These are phyloP conservation scores for Mythimna lalbum DNA, from an alignment of 2,888 invertebrate species.

Conservation along the genomic window DNA sequence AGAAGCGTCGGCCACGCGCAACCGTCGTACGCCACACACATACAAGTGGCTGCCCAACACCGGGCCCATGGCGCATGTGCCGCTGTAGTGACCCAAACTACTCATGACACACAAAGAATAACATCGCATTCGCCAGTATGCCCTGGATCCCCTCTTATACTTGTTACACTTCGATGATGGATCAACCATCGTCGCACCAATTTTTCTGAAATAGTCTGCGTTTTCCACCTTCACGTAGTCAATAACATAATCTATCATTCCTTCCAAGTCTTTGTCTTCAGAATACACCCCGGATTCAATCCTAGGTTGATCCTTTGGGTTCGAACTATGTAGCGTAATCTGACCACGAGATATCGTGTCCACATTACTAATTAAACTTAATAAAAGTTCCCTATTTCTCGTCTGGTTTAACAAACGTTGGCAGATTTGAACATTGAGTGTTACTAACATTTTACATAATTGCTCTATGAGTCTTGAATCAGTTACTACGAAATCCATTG, in stretches of 20 bases:
- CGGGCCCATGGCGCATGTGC: not conserved
- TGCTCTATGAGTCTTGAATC: not conserved
- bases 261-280: not conserved
- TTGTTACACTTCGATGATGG: not conserved
- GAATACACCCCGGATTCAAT: not conserved
- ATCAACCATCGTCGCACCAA: not conserved
- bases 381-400: not conserved
- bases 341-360: slow-evolving; percentile 1
- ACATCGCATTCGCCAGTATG: not conserved
- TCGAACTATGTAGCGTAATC: not conserved
- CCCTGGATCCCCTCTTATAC: not conserved
- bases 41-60: not conserved
- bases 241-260: not conserved
- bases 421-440: not conserved
- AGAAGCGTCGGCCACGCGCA: not conserved
- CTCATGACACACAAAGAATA: not conserved
- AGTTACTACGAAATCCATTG: not conserved
- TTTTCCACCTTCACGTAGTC: not conserved
- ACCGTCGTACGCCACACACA: not conserved
- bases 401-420: not conserved
- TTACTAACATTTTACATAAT: not conserved
- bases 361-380: not conserved
- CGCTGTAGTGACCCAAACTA: not conserved
- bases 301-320: not conserved
- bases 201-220: not conserved